Evolutionary conservation across 2,888 invertebrate species (phyloP).

Genomic region (Willowsia nigromaculata): DNA sequence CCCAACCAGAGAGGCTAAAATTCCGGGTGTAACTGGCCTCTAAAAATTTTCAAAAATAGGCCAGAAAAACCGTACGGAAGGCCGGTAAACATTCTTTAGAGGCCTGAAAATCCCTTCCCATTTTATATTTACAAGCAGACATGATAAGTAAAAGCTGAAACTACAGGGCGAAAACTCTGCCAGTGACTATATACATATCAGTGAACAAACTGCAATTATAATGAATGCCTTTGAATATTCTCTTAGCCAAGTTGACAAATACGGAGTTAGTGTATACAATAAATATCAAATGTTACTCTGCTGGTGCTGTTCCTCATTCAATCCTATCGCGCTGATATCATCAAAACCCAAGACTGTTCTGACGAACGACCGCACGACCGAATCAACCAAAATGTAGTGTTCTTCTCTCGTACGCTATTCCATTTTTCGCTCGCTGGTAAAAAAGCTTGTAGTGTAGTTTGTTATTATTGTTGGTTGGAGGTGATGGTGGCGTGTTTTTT

Average conservation of each 20-base stretch:
- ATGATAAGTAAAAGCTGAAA: no score
- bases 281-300: constrained; percentile 27
- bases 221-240: constrained; percentile 28
- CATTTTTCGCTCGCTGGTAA: background rate
- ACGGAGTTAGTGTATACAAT: background rate
- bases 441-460: background rate
- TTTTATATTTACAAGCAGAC: no score
- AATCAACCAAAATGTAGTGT: background rate
- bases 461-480: background rate
- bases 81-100: no score
- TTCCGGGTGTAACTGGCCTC: no score
- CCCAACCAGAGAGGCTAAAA: no score
- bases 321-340: background rate
- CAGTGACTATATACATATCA: background rate
- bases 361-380: background rate
- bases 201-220: constrained; percentile 31
- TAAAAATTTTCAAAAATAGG: no score
- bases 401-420: background rate
- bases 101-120: no score
- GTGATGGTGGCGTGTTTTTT: constrained; percentile 3
- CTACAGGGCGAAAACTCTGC: no score
- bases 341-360: constrained; percentile 6
- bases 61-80: no score
- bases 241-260: constrained; percentile 14
- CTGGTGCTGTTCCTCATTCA: background rate